phyloP scores from a whole-genome alignment of 1,140 invertebrate genomes.

The Eciton burchellii region DNA sequence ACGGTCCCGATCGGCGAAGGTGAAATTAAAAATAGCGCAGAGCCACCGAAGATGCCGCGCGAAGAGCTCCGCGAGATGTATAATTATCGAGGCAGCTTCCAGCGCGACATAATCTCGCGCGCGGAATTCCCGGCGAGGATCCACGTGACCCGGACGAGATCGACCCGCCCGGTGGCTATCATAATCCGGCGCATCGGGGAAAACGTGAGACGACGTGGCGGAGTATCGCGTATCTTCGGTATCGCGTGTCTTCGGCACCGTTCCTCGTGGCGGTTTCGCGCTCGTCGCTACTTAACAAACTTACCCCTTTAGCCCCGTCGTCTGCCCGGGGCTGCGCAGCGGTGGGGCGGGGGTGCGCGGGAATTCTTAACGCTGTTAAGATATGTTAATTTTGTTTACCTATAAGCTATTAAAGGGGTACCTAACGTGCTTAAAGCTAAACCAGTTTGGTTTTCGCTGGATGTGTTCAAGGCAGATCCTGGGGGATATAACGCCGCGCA shows the following conservation, averaged over 20 bases:
- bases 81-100: constrained; percentile 1
- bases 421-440: constrained; percentile 85
- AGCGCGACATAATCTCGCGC: neutral
- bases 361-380: constrained; percentile 86
- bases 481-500: constrained; percentile 70
- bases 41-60: neutral
- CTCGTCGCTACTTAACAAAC: constrained; percentile 75
- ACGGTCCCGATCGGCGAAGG: neutral
- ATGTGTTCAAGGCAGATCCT: constrained; percentile 82
- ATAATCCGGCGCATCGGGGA: constrained; percentile 29
- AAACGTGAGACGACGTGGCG: constrained; percentile 31
- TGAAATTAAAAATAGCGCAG: neutral
- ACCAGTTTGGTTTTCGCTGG: constrained; percentile 85
- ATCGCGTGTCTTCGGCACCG: constrained; percentile 62
- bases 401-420: constrained; percentile 86
- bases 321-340: constrained; percentile 58
- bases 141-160: constrained; percentile 12
- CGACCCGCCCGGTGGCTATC: constrained; percentile 25
- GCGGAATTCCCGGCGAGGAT: neutral
- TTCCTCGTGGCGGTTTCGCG: constrained; percentile 68
- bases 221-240: constrained; percentile 67
- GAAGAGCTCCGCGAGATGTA: neutral
- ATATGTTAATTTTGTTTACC: constrained; percentile 86
- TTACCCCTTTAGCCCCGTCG: constrained; percentile 69
- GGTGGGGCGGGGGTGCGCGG: constrained; percentile 74